Percentiles rank a stretch among this genome's conserved stretches.
These are phyloP conservation scores for Tetrax tetrax DNA, from an alignment of 2,113 vertebrate genomes.

Conservation along the genomic window DNA sequence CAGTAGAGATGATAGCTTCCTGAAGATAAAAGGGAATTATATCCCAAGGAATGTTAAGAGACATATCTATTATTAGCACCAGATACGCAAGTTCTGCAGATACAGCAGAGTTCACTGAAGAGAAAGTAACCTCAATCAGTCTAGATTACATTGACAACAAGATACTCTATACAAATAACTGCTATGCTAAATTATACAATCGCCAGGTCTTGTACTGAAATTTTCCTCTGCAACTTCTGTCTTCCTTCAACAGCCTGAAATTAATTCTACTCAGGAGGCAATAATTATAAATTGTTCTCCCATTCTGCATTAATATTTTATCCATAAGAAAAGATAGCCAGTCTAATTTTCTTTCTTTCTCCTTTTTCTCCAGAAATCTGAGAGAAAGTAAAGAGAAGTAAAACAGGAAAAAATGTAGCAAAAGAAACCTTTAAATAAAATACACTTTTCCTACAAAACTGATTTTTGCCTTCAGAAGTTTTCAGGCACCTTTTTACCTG, in stretches of 20 bases:
- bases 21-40: conserved; percentile 52
- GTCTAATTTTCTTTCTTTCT: neutral
- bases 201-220: neutral
- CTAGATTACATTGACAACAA: conserved; percentile 8
- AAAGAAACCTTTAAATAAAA: neutral
- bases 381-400: neutral
- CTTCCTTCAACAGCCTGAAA: neutral
- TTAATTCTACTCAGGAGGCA: neutral
- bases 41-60: neutral
- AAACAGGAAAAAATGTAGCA: neutral
- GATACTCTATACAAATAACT: neutral
- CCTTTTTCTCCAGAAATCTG: neutral
- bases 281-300: neutral
- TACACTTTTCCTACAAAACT: neutral
- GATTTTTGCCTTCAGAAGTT: neutral
- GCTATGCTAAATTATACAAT: neutral
- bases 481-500: neutral
- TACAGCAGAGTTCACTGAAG: neutral
- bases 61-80: neutral
- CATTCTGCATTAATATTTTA: neutral
- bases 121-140: neutral
- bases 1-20: conserved; percentile 24
- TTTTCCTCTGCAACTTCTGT: neutral
- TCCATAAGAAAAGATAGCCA: neutral
- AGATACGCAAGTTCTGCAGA: neutral